Evolutionary conservation across 2,888 invertebrate genomes (phyloP), one percentile per base, ranked within the genome.

Genomic region (Antheraea yamamai): DNA sequence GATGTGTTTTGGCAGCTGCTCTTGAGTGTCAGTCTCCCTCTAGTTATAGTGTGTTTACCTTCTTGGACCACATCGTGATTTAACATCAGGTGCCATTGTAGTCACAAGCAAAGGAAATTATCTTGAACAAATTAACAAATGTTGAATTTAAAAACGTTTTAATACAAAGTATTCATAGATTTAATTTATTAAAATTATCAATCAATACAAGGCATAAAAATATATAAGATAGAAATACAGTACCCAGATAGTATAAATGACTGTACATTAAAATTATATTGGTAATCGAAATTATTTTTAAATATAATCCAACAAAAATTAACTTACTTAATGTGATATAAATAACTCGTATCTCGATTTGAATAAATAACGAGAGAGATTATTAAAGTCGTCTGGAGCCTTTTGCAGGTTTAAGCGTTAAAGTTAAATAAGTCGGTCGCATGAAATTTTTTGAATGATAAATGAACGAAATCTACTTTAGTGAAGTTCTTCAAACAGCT

Each of bases 371-470:
- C 16, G 64, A 66, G 64, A 78, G 73, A 74, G 30, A 66, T 72
- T 64, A 71, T 76, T 74, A 79, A 79, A 70, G 51, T 70, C 75
- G 39, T 77, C 72, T 66, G 72, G 73, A 79, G 73, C 79, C 78
- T 75, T 58, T 78, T 79, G 78, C 58, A 64, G 74, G 64, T 76
- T 76, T 77, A 73, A 78, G 79, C 78, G 79, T 76, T 78, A 84
- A 85, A 84, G 81, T 85, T 84, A 78, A 81, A 81, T 81, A 81
- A 82, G 79, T 81, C 79, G 77, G 79, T 80, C 80, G 78, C 75
- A 79, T 76, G 80, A 82, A 81, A 80, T 76, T 79, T 78, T 77
- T 78, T 76, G 76, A 78, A 82, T 81, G 79, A 82, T 81, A 81
- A 84, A 84, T 83, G 77, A 80, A 80, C 77, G 73, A 80, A 80